Evolutionary conservation across 2,113 vertebrate species (phyloP), one percentile per base, ranked within the genome.

Genomic region (Mixornis gularis): DNA sequence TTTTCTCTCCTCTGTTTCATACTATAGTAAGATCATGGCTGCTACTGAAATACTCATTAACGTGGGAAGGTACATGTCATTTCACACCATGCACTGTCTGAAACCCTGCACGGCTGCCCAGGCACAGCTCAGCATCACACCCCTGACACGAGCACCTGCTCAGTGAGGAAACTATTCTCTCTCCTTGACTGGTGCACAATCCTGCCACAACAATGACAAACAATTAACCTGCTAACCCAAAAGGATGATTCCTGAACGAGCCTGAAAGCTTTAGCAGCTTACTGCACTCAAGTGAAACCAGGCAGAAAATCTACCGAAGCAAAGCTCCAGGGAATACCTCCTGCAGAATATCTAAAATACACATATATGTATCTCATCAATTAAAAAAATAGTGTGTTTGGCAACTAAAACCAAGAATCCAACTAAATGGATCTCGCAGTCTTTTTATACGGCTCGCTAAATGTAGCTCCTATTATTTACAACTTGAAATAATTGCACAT

Each of bases 191-290:
- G 3, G 15, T 2, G 44, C 51, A 13, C 44, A 32, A 3, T 15
- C 56, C 56, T 70, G 58, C 48, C 79, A 12, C 41, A 18, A 34
- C 41, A 52, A 9, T 6, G 27, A 21, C 46, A 56, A 87, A 73
- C 87, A 65, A 84, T 90, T 88, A 65, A 87, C 63, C 81, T 79
- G 74, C 66, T 91, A 82, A 91, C 79, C 79, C 64, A 34, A 72
- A 85, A 70, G 51, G 74, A 56, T 32, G 10, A 17, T 8, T 85
- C 46, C 66, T 82, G 49, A 89, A 64, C 2, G 34, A 81, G 70
- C 16, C 38, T n/a, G 36, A 79, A 91, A 92, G 49, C 81, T 72
- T 65, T 34, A 82, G 12, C 79, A 82, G 59, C 59, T 76, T 55
- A 46, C 29, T 4, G 3, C 53, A 58, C 41, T 55, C 34, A 34